Base-by-base conservation (phyloP, 2,888 invertebrate species). In the Thereva unica region DNA sequence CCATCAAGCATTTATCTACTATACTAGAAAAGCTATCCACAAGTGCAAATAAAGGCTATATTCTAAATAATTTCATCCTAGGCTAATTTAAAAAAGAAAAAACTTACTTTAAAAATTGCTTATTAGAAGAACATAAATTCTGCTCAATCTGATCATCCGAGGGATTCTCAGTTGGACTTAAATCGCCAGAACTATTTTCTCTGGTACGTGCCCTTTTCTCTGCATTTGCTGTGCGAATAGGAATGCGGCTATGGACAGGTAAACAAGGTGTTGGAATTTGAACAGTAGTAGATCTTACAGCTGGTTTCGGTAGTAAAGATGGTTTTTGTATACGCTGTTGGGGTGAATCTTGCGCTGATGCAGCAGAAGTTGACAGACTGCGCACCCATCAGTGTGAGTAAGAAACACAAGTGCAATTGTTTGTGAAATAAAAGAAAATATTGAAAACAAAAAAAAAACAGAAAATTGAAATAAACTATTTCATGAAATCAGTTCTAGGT, bases 201-300 rank as follows among this genome's bases (percentile, higher is more conserved):
- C 59, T 55, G 37, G 56, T 74, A 56, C 76, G 69, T 52, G 77
- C 76, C 54, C 80, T 78, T 55, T 79, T 77, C 57, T 81, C 80
- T 57, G 78, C 78, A 64, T 79, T 80, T 42, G 78, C 75, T 38
- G 80, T 78, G 68, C 80, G 80, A 67, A 81, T 74, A 40, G 81
- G 81, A 71, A 81, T 81, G 64, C 80, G 79, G 73, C 80, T 81
- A 66, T 75, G 69, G 9, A 74, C 69, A 50, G 75, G 57, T 47
- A 70, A 44, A 64, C 68, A 52, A 53, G 56, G 59, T 38, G 70
- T 63, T 38, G 72, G 67, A n/a, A 68, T 64, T 59, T 61, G 61
- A 66, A 65, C 56, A 49, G 12, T 57, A 44, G 59, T 44, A 52
- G 38, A 47, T 52, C 35, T 45, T 59, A 42, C 54, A 49, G 63